These are phyloP conservation scores for Rhagoletis zephyria DNA, from an alignment of 1,140 invertebrate genomes.

Conservation along the genomic window DNA sequence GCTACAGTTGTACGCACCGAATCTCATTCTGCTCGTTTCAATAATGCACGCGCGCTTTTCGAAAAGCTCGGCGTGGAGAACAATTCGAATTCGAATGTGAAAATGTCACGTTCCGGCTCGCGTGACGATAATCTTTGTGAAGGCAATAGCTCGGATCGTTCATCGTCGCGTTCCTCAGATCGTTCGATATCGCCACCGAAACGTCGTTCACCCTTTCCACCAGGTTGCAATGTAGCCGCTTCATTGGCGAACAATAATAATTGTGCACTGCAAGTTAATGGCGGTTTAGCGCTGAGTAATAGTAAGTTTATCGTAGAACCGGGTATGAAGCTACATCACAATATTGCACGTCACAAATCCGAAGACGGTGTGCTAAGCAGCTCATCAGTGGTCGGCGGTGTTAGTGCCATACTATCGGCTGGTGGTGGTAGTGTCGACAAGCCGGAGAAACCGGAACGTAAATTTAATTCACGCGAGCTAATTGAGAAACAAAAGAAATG, in stretches of 20 bases:
- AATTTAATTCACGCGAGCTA: slow-evolving; percentile 86
- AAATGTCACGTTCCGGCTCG: slow-evolving; percentile 68
- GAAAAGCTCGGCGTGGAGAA: slow-evolving; percentile 86
- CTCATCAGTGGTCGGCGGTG: slow-evolving; percentile 12
- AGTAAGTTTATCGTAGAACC: slow-evolving; percentile 69
- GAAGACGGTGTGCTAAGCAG: slow-evolving; percentile 71
- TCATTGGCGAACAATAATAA: slow-evolving; percentile 65
- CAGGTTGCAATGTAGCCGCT: slow-evolving; percentile 60
- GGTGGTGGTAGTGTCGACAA: slow-evolving; percentile 70
- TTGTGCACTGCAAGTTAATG: slow-evolving; percentile 54
- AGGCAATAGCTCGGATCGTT: slow-evolving; percentile 64
- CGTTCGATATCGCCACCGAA: slow-evolving; percentile 71
- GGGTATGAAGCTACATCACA: slow-evolving; percentile 60
- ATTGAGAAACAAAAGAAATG: slow-evolving; percentile 92
- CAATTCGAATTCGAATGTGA: slow-evolving; percentile 74
- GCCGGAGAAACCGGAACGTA: slow-evolving; percentile 85
- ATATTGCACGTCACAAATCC: slow-evolving; percentile 71
- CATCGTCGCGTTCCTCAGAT: slow-evolving; percentile 70
- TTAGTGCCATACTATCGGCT: slow-evolving; percentile 21
- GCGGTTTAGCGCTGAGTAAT: slow-evolving; percentile 57
- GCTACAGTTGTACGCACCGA: slow-evolving; percentile 86
- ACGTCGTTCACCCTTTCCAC: slow-evolving; percentile 68
- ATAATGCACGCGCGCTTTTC: slow-evolving; percentile 92
- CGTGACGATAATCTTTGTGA: slow-evolving; percentile 71
- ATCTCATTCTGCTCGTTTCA: slow-evolving; percentile 91